phyloP scores from a whole-genome alignment of 2,797 vertebrate species.

The Spinibarbus caldwelli region DNA sequence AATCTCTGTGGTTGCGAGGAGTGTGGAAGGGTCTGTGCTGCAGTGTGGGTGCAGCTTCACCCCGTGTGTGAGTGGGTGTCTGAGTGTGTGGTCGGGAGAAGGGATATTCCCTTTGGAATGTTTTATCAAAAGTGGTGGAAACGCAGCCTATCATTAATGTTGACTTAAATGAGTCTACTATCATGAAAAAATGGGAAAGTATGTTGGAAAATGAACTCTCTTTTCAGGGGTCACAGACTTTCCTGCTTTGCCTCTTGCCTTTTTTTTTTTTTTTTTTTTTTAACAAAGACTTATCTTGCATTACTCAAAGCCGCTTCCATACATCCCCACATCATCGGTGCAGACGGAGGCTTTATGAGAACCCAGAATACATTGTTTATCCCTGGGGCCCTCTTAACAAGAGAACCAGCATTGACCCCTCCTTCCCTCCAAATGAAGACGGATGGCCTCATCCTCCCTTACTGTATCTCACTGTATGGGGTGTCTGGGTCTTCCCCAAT shows the following conservation, averaged over 20 bases:
- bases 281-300: constrained; percentile 41
- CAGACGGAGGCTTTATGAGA: constrained; percentile 64
- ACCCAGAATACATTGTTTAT: constrained; percentile 79
- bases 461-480: constrained; percentile 76
- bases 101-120: constrained; percentile 50
- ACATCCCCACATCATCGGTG: constrained; percentile 41
- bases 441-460: constrained; percentile 80
- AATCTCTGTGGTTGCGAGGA: constrained; percentile 42
- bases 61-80: constrained; percentile 50
- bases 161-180: constrained; percentile 43
- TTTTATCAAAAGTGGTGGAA: constrained; percentile 39
- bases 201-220: constrained; percentile 47
- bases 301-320: constrained; percentile 37
- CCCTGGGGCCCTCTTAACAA: constrained; percentile 82
- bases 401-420: constrained; percentile 76
- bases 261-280: constrained; percentile 26
- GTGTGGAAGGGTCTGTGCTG: constrained; percentile 10
- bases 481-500: constrained; percentile 51
- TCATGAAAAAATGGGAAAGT: constrained; percentile 46
- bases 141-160: constrained; percentile 34
- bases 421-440: constrained; percentile 79
- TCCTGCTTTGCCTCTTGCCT: no score
- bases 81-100: constrained; percentile 33
- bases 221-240: constrained; percentile 46
- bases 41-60: constrained; percentile 28